phyloP scores from a whole-genome alignment of 2,888 invertebrate species.

The Aleiodes testaceus region DNA sequence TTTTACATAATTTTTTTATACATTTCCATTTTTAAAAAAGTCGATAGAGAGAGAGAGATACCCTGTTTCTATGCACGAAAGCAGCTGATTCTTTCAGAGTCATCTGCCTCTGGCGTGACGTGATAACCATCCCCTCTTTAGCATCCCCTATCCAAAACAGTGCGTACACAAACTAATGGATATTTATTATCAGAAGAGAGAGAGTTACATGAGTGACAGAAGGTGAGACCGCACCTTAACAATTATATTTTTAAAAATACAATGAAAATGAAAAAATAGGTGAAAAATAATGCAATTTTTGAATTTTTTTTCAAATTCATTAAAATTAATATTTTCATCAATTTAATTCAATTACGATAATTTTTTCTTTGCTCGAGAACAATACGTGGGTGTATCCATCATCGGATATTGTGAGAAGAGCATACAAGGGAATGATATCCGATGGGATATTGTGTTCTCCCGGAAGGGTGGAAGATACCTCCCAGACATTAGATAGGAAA shows the following conservation, averaged over 20 bases:
- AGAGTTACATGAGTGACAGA: slow-evolving; percentile 60
- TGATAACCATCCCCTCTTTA: slow-evolving; percentile 69
- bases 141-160: slow-evolving; percentile 44
- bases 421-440: slow-evolving; percentile 55
- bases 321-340: background rate
- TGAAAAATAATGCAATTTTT: background rate
- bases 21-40: background rate
- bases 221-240: slow-evolving; percentile 33
- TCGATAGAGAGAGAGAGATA: slow-evolving; percentile 18
- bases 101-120: slow-evolving; percentile 69
- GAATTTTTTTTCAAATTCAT: too few relatives aligned
- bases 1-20: background rate
- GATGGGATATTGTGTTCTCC: slow-evolving; percentile 43
- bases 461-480: slow-evolving; percentile 43
- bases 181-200: slow-evolving; percentile 69
- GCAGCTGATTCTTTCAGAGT: slow-evolving; percentile 69
- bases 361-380: background rate
- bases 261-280: slow-evolving; percentile 1
- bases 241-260: slow-evolving; percentile 4
- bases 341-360: slow-evolving; percentile 13
- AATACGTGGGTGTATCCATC: slow-evolving; percentile 9
- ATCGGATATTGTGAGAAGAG: slow-evolving; percentile 65
- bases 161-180: slow-evolving; percentile 64
- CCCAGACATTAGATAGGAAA: slow-evolving; percentile 47
- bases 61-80: slow-evolving; percentile 45